Percentiles rank a stretch among this genome's conserved stretches.
These are phyloP conservation scores for Tachina fera DNA, from an alignment of 2,888 invertebrate genomes.

Conservation along the genomic window DNA sequence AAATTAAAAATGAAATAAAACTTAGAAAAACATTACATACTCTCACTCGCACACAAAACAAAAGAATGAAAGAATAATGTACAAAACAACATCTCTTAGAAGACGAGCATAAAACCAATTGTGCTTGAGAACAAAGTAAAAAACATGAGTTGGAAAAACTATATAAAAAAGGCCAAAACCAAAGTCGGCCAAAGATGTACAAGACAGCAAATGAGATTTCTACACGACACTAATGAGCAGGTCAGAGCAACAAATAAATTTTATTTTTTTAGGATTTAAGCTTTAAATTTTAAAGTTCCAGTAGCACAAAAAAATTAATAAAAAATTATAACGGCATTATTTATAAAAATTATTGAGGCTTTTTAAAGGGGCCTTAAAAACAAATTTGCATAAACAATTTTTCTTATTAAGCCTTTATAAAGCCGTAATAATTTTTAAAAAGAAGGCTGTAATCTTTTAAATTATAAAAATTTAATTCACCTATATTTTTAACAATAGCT, in stretches of 20 bases:
- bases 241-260: constrained; percentile 23
- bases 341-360: too few species aligned
- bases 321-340: too few species aligned
- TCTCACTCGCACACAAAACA: neutral
- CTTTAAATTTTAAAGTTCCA: neutral
- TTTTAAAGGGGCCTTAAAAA: too few species aligned
- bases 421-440: too few species aligned
- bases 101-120: constrained; percentile 1
- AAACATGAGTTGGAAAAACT: constrained; percentile 1
- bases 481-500: too few species aligned
- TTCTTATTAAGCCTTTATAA: too few species aligned
- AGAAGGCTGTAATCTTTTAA: too few species aligned
- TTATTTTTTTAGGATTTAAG: neutral
- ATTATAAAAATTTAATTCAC: too few species aligned
- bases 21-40: constrained; percentile 12
- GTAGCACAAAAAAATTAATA: neutral
- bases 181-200: constrained; percentile 42
- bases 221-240: constrained; percentile 55
- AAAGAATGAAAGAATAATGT: constrained; percentile 30
- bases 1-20: constrained; percentile 44
- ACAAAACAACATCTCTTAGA: constrained; percentile 44
- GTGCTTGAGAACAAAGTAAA: neutral
- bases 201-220: constrained; percentile 41
- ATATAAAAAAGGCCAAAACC: neutral
- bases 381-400: too few species aligned